phyloP scores from a whole-genome alignment of 92 coral and sea anemone genomes.

The Bergia sp. region DNA sequence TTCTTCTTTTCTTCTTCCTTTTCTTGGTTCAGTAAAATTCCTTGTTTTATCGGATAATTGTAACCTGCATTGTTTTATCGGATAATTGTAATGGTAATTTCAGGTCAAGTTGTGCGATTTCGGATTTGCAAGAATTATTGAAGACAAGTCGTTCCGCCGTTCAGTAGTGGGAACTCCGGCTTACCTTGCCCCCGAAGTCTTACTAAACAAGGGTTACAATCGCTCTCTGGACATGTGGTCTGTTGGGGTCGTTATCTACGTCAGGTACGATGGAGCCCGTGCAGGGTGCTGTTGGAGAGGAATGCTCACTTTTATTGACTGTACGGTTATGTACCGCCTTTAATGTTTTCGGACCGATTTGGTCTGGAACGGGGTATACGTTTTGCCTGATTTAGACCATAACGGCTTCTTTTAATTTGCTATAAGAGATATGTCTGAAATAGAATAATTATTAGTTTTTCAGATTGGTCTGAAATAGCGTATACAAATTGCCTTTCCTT shows the following conservation, averaged over 20 bases:
- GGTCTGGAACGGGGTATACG: too few species aligned
- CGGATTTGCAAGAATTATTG: conserved; percentile 98
- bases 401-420: too few species aligned
- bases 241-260: conserved; percentile 98
- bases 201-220: conserved; percentile 96
- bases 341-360: too few species aligned
- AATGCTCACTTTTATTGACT: too few species aligned
- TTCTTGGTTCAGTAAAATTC: background rate
- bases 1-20: too few species aligned
- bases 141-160: conserved; percentile 98
- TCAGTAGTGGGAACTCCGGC: conserved; percentile 99
- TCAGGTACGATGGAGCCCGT: conserved; percentile 70
- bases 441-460: too few species aligned
- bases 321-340: too few species aligned
- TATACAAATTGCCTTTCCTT: too few species aligned
- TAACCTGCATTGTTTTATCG: background rate
- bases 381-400: too few species aligned
- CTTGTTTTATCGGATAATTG: background rate
- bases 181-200: conserved; percentile 95
- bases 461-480: too few species aligned
- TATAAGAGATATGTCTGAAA: too few species aligned
- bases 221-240: conserved; percentile 99
- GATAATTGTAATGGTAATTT: background rate
- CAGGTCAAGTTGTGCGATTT: conserved; percentile 97
- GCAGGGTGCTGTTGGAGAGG: too few species aligned